These are phyloP conservation scores for Drosophila algonquin DNA, from an alignment of 2,888 invertebrate genomes.

Conservation along the genomic window DNA sequence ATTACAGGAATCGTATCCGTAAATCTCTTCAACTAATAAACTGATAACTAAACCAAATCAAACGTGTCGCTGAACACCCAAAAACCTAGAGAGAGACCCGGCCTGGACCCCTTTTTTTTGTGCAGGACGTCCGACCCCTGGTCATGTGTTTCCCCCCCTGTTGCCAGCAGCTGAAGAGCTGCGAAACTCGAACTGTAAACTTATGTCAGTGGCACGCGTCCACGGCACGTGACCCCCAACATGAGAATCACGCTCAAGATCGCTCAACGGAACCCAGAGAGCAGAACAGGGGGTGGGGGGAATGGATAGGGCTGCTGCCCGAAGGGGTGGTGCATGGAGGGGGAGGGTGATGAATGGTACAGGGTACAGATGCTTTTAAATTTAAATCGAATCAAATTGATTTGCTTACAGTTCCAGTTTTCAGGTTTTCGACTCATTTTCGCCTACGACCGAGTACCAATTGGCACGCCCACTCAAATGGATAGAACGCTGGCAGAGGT, in stretches of 20 bases:
- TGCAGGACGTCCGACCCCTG: slow-evolving; percentile 4
- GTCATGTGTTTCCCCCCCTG: slow-evolving; percentile 2
- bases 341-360: slow-evolving; percentile 14
- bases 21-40: slow-evolving; percentile 67
- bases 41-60: slow-evolving; percentile 75
- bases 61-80: slow-evolving; percentile 57
- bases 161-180: slow-evolving; percentile 23
- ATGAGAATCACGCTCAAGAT: slow-evolving; percentile 77
- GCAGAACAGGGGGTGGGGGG: neutral
- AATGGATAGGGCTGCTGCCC: neutral
- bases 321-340: neutral
- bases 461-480: slow-evolving; percentile 61
- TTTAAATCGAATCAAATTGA: slow-evolving; percentile 84
- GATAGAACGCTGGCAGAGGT: neutral
- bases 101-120: slow-evolving; percentile 38
- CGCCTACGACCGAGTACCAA: slow-evolving; percentile 51
- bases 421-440: slow-evolving; percentile 18
- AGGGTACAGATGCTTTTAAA: slow-evolving; percentile 79
- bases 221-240: slow-evolving; percentile 73
- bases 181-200: slow-evolving; percentile 67
- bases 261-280: slow-evolving; percentile 32
- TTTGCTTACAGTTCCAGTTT: slow-evolving; percentile 71
- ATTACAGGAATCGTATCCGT: neutral
- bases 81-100: slow-evolving; percentile 2
- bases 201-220: slow-evolving; percentile 77